Conservation (phyloP, 2,113 vertebrate genomes). For the Athene cunicularia region DNA sequence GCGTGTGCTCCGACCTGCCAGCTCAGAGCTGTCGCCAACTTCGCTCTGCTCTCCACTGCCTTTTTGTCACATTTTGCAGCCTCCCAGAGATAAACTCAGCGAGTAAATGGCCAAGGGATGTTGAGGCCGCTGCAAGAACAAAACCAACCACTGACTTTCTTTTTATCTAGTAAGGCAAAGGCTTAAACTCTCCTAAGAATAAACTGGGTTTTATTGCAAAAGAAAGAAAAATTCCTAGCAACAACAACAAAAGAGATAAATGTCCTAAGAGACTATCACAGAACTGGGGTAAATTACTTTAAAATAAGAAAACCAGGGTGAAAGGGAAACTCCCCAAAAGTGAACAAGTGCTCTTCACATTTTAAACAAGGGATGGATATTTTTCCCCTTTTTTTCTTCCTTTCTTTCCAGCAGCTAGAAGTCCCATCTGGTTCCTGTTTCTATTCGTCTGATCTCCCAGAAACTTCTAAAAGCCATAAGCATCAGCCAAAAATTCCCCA, state of each 20-base stretch:
- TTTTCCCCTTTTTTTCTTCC: background rate
- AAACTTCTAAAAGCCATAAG: conserved; percentile 74
- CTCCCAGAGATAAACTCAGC: background rate
- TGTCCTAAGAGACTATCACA: background rate
- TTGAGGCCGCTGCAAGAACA: conserved; percentile 32
- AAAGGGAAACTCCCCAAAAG: conserved; percentile 37
- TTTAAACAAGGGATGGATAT: conserved; percentile 22
- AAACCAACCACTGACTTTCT: conserved; percentile 6
- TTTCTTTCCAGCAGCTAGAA: conserved; percentile 63
- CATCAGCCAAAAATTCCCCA: conserved; percentile 68
- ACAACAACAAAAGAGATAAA: conserved; percentile 34
- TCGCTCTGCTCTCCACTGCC: background rate
- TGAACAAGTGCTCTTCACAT: conserved; percentile 60
- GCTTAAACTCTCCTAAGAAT: conserved; percentile 51
- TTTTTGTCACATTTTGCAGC: background rate
- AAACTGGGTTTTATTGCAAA: conserved; percentile 12
- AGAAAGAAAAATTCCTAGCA: conserved; percentile 33
- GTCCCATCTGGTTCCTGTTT: conserved; percentile 74
- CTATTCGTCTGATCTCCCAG: conserved; percentile 69
- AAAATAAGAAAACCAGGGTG: conserved; percentile 18
- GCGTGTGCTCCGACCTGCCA: accelerated
- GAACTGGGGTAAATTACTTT: background rate
- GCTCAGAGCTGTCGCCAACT: background rate
- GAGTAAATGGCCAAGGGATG: conserved; percentile 14
- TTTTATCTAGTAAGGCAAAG: conserved; percentile 50